Base-by-base conservation (phyloP, 2,888 invertebrate species). In the Nemurella pictetii region DNA sequence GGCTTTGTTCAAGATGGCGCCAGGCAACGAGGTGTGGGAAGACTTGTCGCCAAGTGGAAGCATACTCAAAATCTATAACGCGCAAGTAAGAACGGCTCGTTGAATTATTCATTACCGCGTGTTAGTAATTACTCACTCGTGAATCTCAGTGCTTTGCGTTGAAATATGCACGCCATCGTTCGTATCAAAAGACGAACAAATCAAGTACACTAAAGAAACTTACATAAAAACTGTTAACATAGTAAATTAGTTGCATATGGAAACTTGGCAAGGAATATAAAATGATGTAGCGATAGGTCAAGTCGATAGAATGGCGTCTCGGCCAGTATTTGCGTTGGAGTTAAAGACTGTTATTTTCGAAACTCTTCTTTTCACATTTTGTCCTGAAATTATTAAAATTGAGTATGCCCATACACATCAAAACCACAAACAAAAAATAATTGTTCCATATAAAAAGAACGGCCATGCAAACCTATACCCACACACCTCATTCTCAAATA, bases 1-100 rank as follows among this genome's bases (percentile, higher is more conserved):
- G 85, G 94, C 93, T 12, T 91, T 97, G 20, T 92, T 97, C 28
- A 95, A 94, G 80, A 92, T 96, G 85, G 93, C 93, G 83, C 95
- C 95, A 0, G 94, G 94, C 5, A 92, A 92, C n/a, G 95, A 95
- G 88, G 95, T 95, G 87, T 96, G 96, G 94, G 96, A 97, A 89
- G 96, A 96, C 88, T 91, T 97, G 30, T 95, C 94, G 89, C 96
- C 96, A 0, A 94, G 95, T 85, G 97, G 97, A 9, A 96, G 95
- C 88, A 95, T 97, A 84, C 91, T 97, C 4, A 95, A 95, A 89
- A 94, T 97, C 32, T 94, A 94, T 87, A 95, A 94, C 87, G 94
- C 95, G 80, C 95, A 95, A 92, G 96, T 95, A 90, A 89, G 89
- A 86, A 84, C 30, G 72, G 32, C 20, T 55, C 55, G 55, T 55